Evolutionary conservation across 2,113 vertebrate species (phyloP), one percentile per base, ranked within the genome.

Genomic region (Tenrec ecaudatus): DNA sequence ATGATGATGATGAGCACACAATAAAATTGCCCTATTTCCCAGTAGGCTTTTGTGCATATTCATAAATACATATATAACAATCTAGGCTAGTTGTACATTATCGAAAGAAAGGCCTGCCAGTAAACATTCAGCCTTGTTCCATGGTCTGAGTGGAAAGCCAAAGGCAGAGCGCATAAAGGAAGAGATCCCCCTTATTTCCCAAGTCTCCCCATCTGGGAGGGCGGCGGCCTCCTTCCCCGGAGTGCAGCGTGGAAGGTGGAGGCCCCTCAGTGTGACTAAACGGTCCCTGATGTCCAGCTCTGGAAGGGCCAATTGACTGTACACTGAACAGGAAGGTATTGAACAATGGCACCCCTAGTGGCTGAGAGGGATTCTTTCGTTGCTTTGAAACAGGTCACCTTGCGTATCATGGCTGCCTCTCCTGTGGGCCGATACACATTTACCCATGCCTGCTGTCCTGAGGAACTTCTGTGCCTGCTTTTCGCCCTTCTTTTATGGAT

Each of bases 161-260:
- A 78, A 85, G 58, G 68, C 3, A 58, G 15, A 90, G 5, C 85
- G 6, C 38, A 36, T 22, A 8, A 86, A 88, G 27, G 53, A 43
- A 66, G 27, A 77, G 93, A 53, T 53, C 47, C 7, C 19, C 20
- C 79, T 92, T 31, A 43, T 31, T 95, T 60, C 68, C 16, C 6
- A 36, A 27, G 33, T 80, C 4, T 76, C 29, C 31, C n/a, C 14
- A 75, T 68, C 64, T 6, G 0, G 31, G 25, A 57, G 6, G 14
- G 38, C 6, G 15, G 3, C 1, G 0, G 58, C 60, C 47, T 11
- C 12, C 3, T 11, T 73, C 68, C 0, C 33, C 1, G 0, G 0
- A 1, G 43, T 77, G 9, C 14, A 62, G 66, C 16, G 17, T 25
- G 3, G 31, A 43, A 62, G 27, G 25, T 11, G 10, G 8, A 47